A percentile compares a stretch with the other conserved stretches of the same genome.
phyloP scores from a whole-genome alignment of 2,888 invertebrate species.

The Apodemia mormo region DNA sequence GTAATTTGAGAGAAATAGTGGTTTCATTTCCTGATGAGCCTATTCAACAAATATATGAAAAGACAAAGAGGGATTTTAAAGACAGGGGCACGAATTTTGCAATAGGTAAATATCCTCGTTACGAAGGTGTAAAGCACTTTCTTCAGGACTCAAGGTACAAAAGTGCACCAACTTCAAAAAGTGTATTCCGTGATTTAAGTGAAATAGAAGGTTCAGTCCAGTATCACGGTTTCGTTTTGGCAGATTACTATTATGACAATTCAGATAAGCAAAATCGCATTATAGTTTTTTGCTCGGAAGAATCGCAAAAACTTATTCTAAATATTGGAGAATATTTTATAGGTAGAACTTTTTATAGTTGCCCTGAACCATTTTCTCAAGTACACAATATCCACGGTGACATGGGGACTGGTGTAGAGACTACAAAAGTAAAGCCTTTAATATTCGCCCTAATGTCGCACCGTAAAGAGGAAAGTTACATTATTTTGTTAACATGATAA shows the following conservation, averaged over 20 bases:
- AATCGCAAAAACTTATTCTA: slow-evolving; percentile 5
- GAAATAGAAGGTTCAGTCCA: slow-evolving; percentile 8
- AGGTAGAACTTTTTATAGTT: slow-evolving; percentile 17
- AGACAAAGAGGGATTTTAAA: background rate
- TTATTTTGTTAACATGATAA: slow-evolving; percentile 21
- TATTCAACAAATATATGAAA: slow-evolving; percentile 6
- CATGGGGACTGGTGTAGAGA: slow-evolving; percentile 1
- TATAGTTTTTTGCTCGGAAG: slow-evolving; percentile 11
- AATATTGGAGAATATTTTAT: slow-evolving; percentile 17
- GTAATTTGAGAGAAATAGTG: slow-evolving; percentile 10
- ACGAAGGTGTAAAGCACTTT: background rate
- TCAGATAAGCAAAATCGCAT: slow-evolving; percentile 5
- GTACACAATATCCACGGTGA: slow-evolving; percentile 13
- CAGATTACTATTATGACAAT: slow-evolving; percentile 15
- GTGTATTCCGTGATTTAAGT: slow-evolving; percentile 15
- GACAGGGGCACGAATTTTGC: slow-evolving; percentile 1
- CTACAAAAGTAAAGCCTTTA: slow-evolving; percentile 18
- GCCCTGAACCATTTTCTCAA: slow-evolving; percentile 13
- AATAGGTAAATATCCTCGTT: background rate
- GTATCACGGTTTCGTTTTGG: slow-evolving; percentile 17
- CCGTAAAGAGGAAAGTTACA: slow-evolving; percentile 5
- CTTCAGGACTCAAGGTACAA: slow-evolving; percentile 12
- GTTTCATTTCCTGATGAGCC: background rate
- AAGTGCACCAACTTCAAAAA: slow-evolving; percentile 18
- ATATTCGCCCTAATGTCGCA: slow-evolving; percentile 16